A percentile compares a stretch with the other conserved stretches of the same genome.
Conservation (phyloP, 2,113 vertebrate genomes). For the Gymnobelideus leadbeateri region DNA sequence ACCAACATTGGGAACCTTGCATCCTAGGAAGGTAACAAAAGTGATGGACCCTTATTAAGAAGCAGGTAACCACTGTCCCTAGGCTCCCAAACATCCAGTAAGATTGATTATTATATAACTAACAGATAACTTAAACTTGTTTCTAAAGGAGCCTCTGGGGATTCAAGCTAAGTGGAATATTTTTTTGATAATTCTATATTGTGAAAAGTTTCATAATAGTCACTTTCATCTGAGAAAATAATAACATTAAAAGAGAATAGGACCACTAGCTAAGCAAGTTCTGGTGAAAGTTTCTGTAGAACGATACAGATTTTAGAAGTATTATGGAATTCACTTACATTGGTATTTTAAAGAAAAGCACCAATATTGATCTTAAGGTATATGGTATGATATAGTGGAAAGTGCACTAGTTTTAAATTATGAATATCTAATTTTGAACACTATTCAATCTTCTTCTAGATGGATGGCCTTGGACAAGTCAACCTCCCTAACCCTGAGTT, state of each 20-base stretch:
- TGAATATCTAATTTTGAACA: not conserved
- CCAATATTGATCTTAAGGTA: not conserved
- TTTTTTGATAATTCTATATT: not conserved
- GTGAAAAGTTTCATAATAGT: slow-evolving; percentile 4
- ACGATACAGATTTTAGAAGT: not conserved
- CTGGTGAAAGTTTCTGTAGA: not conserved
- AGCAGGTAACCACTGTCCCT: not conserved
- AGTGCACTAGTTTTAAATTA: not conserved
- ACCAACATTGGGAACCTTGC: not conserved
- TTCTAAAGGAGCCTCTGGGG: not conserved
- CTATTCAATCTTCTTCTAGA: not conserved
- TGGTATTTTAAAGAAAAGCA: not conserved
- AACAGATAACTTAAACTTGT: slow-evolving; percentile 14
- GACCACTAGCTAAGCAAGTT: not conserved
- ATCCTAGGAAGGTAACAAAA: not conserved
- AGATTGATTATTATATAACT: not conserved
- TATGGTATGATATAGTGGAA: not conserved
- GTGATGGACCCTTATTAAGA: not conserved
- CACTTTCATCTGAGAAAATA: not conserved
- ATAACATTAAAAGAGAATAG: not conserved
- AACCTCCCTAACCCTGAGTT: not conserved
- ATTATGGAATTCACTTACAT: not conserved
- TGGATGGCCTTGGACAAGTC: not conserved
- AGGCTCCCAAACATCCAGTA: not conserved
- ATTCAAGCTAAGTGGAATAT: not conserved